Evolutionary conservation across 1,140 invertebrate genomes (phyloP).

Genomic region (Eurytemora carolleeae): DNA sequence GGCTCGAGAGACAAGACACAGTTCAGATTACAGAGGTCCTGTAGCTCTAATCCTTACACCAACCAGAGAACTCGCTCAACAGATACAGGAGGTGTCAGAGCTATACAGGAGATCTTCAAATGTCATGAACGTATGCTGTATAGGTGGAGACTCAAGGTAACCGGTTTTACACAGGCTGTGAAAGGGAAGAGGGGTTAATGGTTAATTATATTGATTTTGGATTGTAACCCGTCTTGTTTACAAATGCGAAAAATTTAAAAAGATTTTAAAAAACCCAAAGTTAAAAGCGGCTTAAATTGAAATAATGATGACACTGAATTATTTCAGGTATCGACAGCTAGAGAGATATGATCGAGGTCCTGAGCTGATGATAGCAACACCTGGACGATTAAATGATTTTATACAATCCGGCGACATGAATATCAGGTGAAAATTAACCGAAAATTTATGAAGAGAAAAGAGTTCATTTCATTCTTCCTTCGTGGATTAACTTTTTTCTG

Average conservation of each 20-base stretch:
- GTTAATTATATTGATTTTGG: too few species aligned
- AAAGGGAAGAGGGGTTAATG: too few species aligned
- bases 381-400: conserved; percentile 85
- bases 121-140: background rate
- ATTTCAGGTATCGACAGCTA: background rate
- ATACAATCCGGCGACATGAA: conserved; percentile 68
- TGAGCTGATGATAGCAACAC: conserved; percentile 78
- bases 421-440: conserved; percentile 62
- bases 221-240: too few species aligned
- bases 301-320: too few species aligned
- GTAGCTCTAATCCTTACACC: background rate
- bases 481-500: too few species aligned
- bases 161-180: too few species aligned
- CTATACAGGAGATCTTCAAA: too few species aligned
- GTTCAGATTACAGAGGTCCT: background rate
- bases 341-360: conserved; percentile 48
- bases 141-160: background rate
- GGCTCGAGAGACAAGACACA: background rate
- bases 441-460: too few species aligned
- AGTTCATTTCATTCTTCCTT: too few species aligned
- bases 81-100: background rate
- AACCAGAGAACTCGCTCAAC: background rate
- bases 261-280: too few species aligned
- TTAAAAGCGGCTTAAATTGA: too few species aligned
- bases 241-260: too few species aligned